These are phyloP conservation scores for Heterocephalus glaber DNA, from an alignment of 2,113 vertebrate species.

Conservation along the genomic window DNA sequence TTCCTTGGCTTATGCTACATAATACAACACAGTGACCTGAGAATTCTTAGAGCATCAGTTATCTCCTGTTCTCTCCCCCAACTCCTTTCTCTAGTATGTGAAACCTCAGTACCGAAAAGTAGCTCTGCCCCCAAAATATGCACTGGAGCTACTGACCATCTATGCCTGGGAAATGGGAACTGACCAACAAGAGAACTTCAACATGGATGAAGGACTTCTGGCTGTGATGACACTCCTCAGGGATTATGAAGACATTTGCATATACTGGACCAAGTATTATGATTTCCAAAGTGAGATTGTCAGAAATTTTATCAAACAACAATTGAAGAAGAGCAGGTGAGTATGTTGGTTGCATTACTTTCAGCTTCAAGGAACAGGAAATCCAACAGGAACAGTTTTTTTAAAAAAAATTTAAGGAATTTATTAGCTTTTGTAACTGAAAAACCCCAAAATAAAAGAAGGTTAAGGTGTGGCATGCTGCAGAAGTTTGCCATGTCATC, in stretches of 20 bases:
- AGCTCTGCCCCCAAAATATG: constrained; percentile 82
- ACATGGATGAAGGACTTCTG: constrained; percentile 57
- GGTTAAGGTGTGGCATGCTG: not conserved
- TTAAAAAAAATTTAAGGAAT: not conserved
- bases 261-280: constrained; percentile 79
- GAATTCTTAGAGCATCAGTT: not conserved
- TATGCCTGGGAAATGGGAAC: constrained; percentile 53
- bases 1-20: not conserved
- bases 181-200: not conserved
- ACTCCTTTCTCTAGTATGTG: constrained; percentile 3
- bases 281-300: constrained; percentile 4
- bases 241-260: constrained; percentile 57
- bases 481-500: not conserved
- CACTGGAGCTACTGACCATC: constrained; percentile 85
- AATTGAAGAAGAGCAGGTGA: constrained; percentile 64
- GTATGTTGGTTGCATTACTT: not conserved
- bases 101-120: fast-evolving
- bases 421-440: not conserved
- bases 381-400: not conserved
- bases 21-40: not conserved
- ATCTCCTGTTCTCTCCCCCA: not conserved
- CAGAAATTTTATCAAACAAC: constrained; percentile 73
- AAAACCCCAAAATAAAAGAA: not conserved
- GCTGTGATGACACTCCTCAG: constrained; percentile 75
- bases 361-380: not conserved